Evolutionary conservation across 2,888 invertebrate genomes (phyloP).

Genomic region (Allophyes oxyacanthae): DNA sequence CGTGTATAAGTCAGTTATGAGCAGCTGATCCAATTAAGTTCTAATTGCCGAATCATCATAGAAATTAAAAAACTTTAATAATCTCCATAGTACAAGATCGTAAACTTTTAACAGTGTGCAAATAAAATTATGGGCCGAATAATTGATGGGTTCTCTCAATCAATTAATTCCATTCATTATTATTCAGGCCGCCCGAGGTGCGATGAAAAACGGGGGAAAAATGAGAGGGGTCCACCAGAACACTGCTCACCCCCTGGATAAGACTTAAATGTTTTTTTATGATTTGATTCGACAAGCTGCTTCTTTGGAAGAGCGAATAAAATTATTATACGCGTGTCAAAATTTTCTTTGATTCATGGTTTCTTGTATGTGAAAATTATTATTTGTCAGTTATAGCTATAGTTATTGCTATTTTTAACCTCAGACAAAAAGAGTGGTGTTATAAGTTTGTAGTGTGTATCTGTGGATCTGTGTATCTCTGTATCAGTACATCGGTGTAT

Average conservation of each 20-base stretch:
- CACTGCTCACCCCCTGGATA: conserved; percentile 39
- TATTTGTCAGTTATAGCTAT: no score
- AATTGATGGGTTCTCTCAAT: conserved; percentile 69
- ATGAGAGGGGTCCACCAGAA: conserved; percentile 27
- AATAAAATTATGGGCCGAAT: conserved; percentile 68
- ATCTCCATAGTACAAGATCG: conserved; percentile 56
- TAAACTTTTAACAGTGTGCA: conserved; percentile 55
- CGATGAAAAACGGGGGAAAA: conserved; percentile 51
- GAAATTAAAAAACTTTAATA: conserved; percentile 53
- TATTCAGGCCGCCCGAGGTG: conserved; percentile 63
- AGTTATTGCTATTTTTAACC: no score
- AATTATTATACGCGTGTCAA: not conserved
- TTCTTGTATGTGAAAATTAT: no score
- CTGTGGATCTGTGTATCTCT: no score
- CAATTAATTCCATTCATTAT: conserved; percentile 68
- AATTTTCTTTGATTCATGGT: no score
- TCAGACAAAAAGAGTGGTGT: no score
- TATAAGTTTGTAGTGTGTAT: no score
- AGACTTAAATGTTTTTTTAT: conserved; percentile 54
- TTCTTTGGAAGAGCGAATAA: conserved; percentile 15
- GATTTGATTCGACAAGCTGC: conserved; percentile 42
- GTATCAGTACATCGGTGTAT: no score
- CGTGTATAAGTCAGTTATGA: no score
- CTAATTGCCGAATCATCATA: conserved; percentile 35
- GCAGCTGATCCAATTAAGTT: conserved; percentile 26